phyloP scores from a whole-genome alignment of 1,140 invertebrate genomes.

The Sycophila sp. region DNA sequence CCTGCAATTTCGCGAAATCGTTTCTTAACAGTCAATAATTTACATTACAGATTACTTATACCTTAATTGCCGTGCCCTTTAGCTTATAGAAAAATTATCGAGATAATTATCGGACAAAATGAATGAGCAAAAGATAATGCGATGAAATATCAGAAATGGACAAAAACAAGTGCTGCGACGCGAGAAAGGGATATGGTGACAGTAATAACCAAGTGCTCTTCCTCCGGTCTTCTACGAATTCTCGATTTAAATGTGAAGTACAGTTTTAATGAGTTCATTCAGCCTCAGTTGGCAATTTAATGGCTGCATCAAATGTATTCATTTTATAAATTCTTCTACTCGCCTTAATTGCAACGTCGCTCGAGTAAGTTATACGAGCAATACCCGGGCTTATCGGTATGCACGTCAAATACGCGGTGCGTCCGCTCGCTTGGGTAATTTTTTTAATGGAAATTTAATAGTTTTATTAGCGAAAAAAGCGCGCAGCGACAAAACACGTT shows the following conservation, averaged over 20 bases:
- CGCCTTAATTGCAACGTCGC: neutral
- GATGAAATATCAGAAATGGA: too few species aligned
- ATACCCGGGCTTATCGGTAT: neutral
- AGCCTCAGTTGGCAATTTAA: slow-evolving; percentile 9
- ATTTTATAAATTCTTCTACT: neutral
- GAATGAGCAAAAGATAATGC: too few species aligned
- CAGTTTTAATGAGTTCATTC: slow-evolving; percentile 13
- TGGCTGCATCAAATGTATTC: slow-evolving; percentile 3
- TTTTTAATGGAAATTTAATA: slow-evolving; percentile 24
- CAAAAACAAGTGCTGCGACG: too few species aligned
- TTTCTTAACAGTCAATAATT: too few species aligned
- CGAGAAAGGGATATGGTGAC: too few species aligned
- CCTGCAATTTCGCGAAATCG: too few species aligned
- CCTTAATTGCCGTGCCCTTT: too few species aligned
- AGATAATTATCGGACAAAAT: too few species aligned
- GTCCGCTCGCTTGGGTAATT: neutral
- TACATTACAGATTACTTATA: too few species aligned
- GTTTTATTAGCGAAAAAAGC: slow-evolving; percentile 11
- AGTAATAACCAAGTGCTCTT: too few species aligned
- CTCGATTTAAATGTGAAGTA: neutral
- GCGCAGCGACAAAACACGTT: neutral
- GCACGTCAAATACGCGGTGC: slow-evolving; percentile 16
- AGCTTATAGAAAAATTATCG: too few species aligned
- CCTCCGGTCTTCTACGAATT: neutral
- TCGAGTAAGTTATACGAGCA: neutral